These are phyloP conservation scores for Lasiurus borealis DNA, from an alignment of 2,113 vertebrate genomes.

Conservation along the genomic window DNA sequence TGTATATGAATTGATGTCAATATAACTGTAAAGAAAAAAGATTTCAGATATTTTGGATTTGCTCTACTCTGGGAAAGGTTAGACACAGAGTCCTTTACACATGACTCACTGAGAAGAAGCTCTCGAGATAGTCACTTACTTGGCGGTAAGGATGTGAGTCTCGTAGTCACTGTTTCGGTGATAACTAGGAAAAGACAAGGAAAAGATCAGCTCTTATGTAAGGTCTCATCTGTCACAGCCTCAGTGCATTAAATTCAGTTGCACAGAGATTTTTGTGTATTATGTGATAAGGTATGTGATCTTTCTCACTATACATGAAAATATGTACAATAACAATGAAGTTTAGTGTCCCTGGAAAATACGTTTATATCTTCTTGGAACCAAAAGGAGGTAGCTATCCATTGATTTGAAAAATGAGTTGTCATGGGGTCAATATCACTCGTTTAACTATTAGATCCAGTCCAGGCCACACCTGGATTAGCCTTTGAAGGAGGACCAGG, in stretches of 20 bases:
- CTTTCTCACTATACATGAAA: background rate
- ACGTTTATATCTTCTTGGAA: background rate
- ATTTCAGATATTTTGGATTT: background rate
- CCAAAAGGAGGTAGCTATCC: background rate
- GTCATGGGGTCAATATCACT: background rate
- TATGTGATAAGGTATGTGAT: background rate
- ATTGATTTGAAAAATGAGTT: background rate
- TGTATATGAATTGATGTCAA: background rate
- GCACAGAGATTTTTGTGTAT: background rate
- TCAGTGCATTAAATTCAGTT: background rate
- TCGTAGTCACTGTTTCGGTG: slow-evolving; percentile 92
- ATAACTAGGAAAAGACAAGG: slow-evolving; percentile 88
- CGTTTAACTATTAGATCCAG: background rate
- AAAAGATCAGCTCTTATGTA: background rate
- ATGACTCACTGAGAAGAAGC: background rate
- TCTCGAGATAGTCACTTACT: slow-evolving; percentile 90
- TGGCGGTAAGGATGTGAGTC: slow-evolving; percentile 95
- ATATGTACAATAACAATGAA: background rate
- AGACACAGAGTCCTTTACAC: background rate
- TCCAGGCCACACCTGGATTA: background rate
- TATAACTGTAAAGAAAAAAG: background rate
- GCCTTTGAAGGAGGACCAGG: background rate
- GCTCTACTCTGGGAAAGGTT: background rate
- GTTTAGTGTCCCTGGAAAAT: background rate
- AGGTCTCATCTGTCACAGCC: background rate